These are phyloP conservation scores for Syngnathus typhle DNA, from an alignment of 2,113 vertebrate genomes.

Conservation along the genomic window DNA sequence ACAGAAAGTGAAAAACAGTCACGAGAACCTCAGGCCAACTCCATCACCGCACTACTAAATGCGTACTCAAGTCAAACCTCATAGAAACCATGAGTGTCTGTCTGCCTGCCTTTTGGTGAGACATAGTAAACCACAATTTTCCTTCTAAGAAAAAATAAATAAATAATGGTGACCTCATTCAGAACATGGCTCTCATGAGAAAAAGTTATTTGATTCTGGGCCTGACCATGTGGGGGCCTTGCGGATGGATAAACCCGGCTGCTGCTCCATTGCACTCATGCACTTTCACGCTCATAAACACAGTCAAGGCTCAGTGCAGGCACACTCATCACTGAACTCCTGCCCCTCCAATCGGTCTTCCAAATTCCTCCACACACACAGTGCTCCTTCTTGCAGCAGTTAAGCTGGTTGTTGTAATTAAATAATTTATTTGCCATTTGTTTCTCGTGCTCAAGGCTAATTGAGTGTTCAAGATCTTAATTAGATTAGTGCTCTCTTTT, in stretches of 20 bases:
- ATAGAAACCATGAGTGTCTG: constrained; percentile 6
- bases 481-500: constrained; percentile 55
- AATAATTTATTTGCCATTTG: constrained; percentile 65
- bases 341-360: constrained; percentile 27
- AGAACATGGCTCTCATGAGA: constrained; percentile 23
- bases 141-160: constrained; percentile 3
- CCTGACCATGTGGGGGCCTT: constrained; percentile 47
- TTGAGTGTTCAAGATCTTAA: constrained; percentile 68
- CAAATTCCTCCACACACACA: constrained; percentile 9
- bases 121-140: constrained; percentile 12
- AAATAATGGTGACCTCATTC: constrained; percentile 34
- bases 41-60: constrained; percentile 20
- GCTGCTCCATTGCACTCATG: constrained; percentile 46
- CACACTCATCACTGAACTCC: constrained; percentile 55
- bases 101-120: constrained; percentile 17
- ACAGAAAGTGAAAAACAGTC: too few species aligned
- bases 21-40: constrained; percentile 27
- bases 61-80: not conserved
- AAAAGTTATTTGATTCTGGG: constrained; percentile 36
- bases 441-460: constrained; percentile 59
- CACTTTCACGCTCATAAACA: constrained; percentile 62
- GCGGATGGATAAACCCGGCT: constrained; percentile 49
- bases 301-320: constrained; percentile 55
- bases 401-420: constrained; percentile 62
- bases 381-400: constrained; percentile 55